These are phyloP conservation scores for Chaetura pelagica DNA, from an alignment of 2,113 vertebrate species.

Conservation along the genomic window DNA sequence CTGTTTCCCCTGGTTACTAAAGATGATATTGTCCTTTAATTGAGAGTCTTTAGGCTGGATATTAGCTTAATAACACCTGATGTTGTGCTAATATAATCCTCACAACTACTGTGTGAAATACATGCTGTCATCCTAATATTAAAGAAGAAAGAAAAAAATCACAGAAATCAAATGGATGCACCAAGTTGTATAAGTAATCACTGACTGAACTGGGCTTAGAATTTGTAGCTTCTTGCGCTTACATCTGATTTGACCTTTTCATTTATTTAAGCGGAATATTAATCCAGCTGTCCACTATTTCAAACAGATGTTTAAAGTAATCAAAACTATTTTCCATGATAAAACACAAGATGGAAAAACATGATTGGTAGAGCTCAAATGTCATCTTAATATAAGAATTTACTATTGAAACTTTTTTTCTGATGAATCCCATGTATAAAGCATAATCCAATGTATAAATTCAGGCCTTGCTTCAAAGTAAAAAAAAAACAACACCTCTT, in stretches of 20 bases:
- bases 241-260: background rate
- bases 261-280: background rate
- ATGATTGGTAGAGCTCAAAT: background rate
- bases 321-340: background rate
- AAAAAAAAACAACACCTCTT: background rate
- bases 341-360: background rate
- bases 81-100: background rate
- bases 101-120: background rate
- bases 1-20: background rate
- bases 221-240: background rate
- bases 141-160: background rate
- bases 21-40: background rate
- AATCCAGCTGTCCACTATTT: background rate
- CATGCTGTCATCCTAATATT: background rate
- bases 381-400: background rate
- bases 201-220: background rate
- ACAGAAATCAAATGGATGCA: background rate
- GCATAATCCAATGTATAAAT: background rate
- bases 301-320: background rate
- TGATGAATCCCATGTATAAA: background rate
- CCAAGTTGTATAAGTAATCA: background rate
- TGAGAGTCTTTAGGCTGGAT: background rate
- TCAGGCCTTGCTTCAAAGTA: background rate
- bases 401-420: background rate
- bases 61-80: background rate